Evolutionary conservation across 2,797 vertebrate genomes (phyloP), one percentile per base, ranked within the genome.

Genomic region (Galago senegalensis): DNA sequence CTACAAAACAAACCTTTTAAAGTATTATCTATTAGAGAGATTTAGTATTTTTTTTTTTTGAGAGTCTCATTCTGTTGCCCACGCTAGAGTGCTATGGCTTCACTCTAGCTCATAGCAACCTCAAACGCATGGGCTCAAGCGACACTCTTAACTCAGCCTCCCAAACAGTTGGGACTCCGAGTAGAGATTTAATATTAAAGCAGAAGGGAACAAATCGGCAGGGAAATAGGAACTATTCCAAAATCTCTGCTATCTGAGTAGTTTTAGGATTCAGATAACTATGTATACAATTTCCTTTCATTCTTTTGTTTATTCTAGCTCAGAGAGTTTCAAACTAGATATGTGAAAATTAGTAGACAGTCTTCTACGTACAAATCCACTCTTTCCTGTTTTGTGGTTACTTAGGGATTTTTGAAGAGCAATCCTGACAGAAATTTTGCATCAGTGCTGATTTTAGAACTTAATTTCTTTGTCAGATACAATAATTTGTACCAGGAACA

Each of bases 381-480:
- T 56, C 23, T 70, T 72, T 5, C 34, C 20, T 82, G 90, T 82
- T 70, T 60, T 72, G 63, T 72, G 43, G 27, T 27, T 25, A 82
- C 49, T 82, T 87, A 93, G 69, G 23, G 63, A 12, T 87, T 83
- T 49, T 72, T 60, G 65, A 90, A n/a, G 56, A 20, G 56, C 18
- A 79, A 49, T 95, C 87, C 90, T 65, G 37, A 58, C 43, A 67
- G 27, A 76, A 96, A 49, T 65, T 37, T 72, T 91, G 9, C 37
- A 63, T 87, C 34, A 46, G 40, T 96, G 70, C 56, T 83, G 70
- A 95, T 77, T 96, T 93, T 63, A 76, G 34, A 46, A 37, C 23
- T 7, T 94, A 92, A 96, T 93, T 69, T 89, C 18, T 72, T 77
- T 80, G 79, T 89, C 58, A 67, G 37, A 60, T 77, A 69, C 14